A percentile compares a stretch with the other conserved stretches of the same genome.
phyloP scores from a whole-genome alignment of 2,888 invertebrate genomes.

The Amiota mariae region DNA sequence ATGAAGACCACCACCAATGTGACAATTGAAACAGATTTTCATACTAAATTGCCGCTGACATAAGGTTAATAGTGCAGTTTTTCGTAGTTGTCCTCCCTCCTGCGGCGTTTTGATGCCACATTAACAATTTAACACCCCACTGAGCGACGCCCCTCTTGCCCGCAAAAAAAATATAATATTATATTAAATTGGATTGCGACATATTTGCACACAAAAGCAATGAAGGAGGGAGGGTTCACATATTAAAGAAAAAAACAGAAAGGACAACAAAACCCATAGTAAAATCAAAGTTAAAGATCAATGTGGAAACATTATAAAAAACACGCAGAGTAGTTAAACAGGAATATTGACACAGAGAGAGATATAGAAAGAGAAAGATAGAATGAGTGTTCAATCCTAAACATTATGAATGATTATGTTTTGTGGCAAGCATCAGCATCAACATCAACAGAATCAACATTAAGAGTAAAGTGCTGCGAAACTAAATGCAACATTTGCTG shows the following conservation, averaged over 20 bases:
- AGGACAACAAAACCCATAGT: conserved; percentile 12
- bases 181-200: conserved; percentile 19
- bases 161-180: not conserved
- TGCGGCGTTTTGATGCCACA: conserved; percentile 31
- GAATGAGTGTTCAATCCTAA: too few species aligned
- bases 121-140: conserved; percentile 63
- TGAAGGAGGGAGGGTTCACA: not conserved
- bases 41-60: conserved; percentile 58
- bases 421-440: too few species aligned
- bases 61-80: conserved; percentile 64
- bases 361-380: not conserved
- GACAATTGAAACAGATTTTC: conserved; percentile 60
- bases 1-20: not conserved
- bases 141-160: conserved; percentile 35
- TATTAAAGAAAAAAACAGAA: not conserved
- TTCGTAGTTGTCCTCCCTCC: conserved; percentile 24
- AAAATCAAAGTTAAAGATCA: conserved; percentile 19
- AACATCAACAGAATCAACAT: not conserved
- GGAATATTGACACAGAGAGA: not conserved
- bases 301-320: not conserved
- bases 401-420: not conserved
- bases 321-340: not conserved
- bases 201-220: conserved; percentile 22
- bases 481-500: conserved; percentile 66
- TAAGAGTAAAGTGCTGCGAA: not conserved